Percentiles rank a stretch among this genome's conserved stretches.
Evolutionary conservation across 2,113 vertebrate genomes (phyloP).

Genomic region (Loxodonta africana): DNA sequence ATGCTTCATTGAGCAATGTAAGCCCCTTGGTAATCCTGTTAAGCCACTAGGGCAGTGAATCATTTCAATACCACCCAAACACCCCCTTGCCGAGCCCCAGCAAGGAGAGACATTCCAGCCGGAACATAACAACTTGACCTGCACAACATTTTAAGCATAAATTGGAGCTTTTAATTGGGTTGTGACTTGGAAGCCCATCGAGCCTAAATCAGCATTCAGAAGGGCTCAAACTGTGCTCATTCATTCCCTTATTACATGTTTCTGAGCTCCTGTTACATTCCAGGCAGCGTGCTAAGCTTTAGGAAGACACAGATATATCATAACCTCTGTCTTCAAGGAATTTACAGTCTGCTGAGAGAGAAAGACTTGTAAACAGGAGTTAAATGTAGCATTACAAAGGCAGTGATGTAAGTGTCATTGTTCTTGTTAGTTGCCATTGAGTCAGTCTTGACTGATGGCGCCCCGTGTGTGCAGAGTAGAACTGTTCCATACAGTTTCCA

Average conservation of each 20-base stretch:
- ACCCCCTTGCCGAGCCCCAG: constrained; percentile 58
- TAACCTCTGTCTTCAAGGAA: background rate
- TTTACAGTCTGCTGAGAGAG: background rate
- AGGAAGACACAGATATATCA: background rate
- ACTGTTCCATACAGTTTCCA: background rate
- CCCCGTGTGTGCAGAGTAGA: background rate
- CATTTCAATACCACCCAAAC: constrained; percentile 78
- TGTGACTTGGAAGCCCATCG: constrained; percentile 76
- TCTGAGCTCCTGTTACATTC: background rate
- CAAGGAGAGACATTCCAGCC: constrained; percentile 42
- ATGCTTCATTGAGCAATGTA: constrained; percentile 75
- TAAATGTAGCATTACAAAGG: background rate
- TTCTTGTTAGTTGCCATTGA: background rate
- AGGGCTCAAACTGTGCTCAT: background rate
- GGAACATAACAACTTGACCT: constrained; percentile 76
- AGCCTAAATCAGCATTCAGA: background rate
- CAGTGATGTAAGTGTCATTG: background rate
- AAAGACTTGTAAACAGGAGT: background rate
- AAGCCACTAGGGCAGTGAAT: constrained; percentile 80
- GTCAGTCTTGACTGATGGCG: background rate
- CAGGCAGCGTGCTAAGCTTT: background rate
- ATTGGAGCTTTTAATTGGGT: constrained; percentile 81
- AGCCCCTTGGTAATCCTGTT: constrained; percentile 80
- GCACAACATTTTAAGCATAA: constrained; percentile 81
- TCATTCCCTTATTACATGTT: background rate